A percentile compares a stretch with the other conserved stretches of the same genome.
Conservation (phyloP, 1,140 invertebrate species). For the Agraylea sexmaculata region DNA sequence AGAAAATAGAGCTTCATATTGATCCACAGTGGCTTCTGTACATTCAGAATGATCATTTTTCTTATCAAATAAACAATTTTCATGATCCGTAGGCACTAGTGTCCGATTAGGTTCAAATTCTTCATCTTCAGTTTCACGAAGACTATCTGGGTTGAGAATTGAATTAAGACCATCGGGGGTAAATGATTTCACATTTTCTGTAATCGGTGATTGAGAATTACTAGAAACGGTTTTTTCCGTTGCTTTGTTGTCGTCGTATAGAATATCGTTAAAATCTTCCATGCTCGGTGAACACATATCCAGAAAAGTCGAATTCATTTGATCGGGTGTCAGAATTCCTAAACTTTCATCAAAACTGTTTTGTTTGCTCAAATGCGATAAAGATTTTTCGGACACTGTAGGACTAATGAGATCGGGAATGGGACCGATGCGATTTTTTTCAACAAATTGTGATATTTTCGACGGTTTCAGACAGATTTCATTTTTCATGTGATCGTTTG, state of each 20-base stretch:
- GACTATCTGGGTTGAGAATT: slow-evolving; percentile 4
- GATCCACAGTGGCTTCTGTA: too few relatives aligned
- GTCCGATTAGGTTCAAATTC: neutral
- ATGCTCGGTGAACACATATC: slow-evolving; percentile 47
- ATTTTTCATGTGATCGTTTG: too few relatives aligned
- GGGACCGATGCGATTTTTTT: too few relatives aligned
- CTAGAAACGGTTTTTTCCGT: slow-evolving; percentile 20
- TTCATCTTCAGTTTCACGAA: neutral
- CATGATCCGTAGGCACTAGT: neutral
- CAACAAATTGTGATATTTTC: too few relatives aligned
- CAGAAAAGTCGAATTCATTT: slow-evolving; percentile 63
- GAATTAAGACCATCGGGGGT: slow-evolving; percentile 16
- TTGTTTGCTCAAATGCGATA: slow-evolving; percentile 50
- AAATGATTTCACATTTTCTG: slow-evolving; percentile 29
- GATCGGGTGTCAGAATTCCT: slow-evolving; percentile 74
- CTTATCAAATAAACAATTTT: neutral
- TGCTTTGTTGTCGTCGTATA: slow-evolving; percentile 14
- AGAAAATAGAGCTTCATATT: slow-evolving; percentile 16
- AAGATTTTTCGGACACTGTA: slow-evolving; percentile 30
- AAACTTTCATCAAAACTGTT: slow-evolving; percentile 71
- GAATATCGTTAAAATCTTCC: slow-evolving; percentile 29
- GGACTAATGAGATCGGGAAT: slow-evolving; percentile 15
- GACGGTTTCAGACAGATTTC: too few relatives aligned
- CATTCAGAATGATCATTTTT: neutral
- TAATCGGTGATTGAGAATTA: slow-evolving; percentile 32